Evolutionary conservation across 2,113 vertebrate species (phyloP).

Genomic region (Columba livia): DNA sequence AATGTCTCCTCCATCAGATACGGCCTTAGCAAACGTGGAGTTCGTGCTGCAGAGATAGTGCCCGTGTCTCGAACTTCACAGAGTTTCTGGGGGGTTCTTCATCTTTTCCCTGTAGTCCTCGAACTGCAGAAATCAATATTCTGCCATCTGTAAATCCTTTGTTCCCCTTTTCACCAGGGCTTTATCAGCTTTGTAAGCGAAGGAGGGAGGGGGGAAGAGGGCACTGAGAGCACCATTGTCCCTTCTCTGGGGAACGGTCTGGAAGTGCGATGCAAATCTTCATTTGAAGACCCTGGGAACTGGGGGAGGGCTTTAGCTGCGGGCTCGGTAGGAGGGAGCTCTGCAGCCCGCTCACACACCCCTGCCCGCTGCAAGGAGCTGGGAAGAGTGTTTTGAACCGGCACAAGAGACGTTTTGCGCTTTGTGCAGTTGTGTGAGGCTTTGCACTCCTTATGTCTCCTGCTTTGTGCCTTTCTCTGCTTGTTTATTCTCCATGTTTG

Average conservation of each 20-base stretch:
- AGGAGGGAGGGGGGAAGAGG: neutral
- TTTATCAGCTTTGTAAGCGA: conserved; percentile 41
- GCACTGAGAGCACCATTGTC: conserved; percentile 46
- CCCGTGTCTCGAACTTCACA: conserved; percentile 32
- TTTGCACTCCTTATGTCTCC: neutral
- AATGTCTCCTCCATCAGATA: neutral
- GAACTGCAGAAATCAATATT: conserved; percentile 47
- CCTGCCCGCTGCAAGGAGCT: neutral
- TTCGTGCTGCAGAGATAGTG: neutral
- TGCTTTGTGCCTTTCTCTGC: neutral
- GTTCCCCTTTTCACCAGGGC: conserved; percentile 40
- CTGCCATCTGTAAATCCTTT: conserved; percentile 58
- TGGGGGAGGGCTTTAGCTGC: conserved; percentile 55
- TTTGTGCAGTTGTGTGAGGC: neutral
- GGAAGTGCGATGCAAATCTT: conserved; percentile 68
- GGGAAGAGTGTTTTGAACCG: neutral
- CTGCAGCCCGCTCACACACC: neutral
- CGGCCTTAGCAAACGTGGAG: neutral
- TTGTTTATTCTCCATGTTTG: neutral
- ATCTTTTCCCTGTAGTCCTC: neutral
- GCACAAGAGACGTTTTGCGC: neutral
- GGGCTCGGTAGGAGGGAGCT: conserved; percentile 41
- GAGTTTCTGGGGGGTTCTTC: conserved; percentile 13
- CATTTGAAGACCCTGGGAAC: conserved; percentile 71
- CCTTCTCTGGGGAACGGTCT: conserved; percentile 53